phyloP scores from a whole-genome alignment of 1,140 invertebrate species.

The Drosophila suzukii region DNA sequence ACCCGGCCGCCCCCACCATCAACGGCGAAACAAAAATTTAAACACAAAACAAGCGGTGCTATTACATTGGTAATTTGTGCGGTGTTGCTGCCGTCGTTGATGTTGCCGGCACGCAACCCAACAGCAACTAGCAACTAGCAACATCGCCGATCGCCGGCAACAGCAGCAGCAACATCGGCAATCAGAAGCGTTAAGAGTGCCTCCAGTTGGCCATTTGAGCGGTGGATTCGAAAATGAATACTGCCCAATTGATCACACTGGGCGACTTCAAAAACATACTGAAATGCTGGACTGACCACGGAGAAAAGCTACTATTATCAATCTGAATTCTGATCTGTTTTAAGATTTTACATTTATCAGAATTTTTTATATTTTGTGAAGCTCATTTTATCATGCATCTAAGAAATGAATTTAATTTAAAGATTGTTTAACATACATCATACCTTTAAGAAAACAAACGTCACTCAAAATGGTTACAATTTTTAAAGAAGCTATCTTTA shows the following conservation, averaged over 20 bases:
- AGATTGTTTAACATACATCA: too few relatives aligned
- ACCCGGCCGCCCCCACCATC: not conserved
- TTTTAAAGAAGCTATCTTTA: too few relatives aligned
- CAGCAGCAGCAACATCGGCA: constrained; percentile 10
- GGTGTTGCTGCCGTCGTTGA: constrained; percentile 13
- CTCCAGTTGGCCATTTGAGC: constrained; percentile 12
- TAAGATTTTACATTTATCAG: too few relatives aligned
- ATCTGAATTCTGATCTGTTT: too few relatives aligned
- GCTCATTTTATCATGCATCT: too few relatives aligned
- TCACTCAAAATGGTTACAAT: too few relatives aligned
- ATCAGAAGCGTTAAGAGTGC: constrained; percentile 7
- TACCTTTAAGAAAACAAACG: too few relatives aligned
- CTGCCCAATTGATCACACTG: constrained; percentile 23
- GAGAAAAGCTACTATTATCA: not conserved
- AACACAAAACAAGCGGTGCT: constrained; percentile 42
- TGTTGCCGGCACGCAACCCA: constrained; percentile 40
- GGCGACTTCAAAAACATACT: not conserved
- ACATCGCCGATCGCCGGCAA: not conserved
- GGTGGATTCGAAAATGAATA: constrained; percentile 31
- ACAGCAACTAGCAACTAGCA: not conserved
- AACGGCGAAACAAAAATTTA: not conserved
- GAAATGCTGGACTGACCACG: not conserved
- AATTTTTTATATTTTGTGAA: not conserved
- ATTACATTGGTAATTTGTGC: constrained; percentile 70
- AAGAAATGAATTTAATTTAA: too few relatives aligned